Evolutionary conservation across 1,140 invertebrate species (phyloP).

Genomic region (Caenorhabditis inopinata): DNA sequence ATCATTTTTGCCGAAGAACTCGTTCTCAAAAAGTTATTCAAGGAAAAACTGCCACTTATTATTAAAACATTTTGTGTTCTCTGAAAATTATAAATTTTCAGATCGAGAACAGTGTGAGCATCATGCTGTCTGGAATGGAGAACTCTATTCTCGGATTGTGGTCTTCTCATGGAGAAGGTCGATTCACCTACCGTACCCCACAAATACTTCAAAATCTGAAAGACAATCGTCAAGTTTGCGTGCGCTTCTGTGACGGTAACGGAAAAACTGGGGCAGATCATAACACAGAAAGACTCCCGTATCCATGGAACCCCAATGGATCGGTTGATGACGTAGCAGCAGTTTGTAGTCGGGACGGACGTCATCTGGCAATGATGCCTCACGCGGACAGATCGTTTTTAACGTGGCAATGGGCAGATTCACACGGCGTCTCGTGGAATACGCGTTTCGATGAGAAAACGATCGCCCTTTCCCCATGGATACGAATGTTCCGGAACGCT

Average conservation of each 20-base stretch:
- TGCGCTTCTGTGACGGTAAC: constrained; percentile 53
- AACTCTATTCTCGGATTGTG: constrained; percentile 83
- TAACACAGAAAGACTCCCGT: constrained; percentile 12
- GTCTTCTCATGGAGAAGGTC: constrained; percentile 94
- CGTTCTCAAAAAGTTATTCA: too few relatives aligned
- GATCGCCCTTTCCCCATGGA: constrained; percentile 78
- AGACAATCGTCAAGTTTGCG: constrained; percentile 70
- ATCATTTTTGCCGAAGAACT: too few relatives aligned
- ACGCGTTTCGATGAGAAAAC: constrained; percentile 65
- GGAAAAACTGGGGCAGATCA: constrained; percentile 27
- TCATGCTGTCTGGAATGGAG: constrained; percentile 86
- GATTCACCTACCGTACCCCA: constrained; percentile 70
- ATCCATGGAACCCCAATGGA: constrained; percentile 64
- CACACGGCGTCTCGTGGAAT: constrained; percentile 68
- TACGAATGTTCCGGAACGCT: constrained; percentile 86
- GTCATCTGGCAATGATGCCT: constrained; percentile 95
- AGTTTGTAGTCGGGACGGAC: constrained; percentile 82
- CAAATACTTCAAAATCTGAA: constrained; percentile 71
- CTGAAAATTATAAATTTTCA: background rate
- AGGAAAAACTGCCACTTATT: too few relatives aligned
- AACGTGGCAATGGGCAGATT: constrained; percentile 80
- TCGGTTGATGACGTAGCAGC: constrained; percentile 76
- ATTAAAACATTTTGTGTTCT: too few relatives aligned
- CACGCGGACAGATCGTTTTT: constrained; percentile 80
- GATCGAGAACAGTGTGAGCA: constrained; percentile 75